phyloP scores from a whole-genome alignment of 2,113 vertebrate genomes.

The Proterorhinus semilunaris region DNA sequence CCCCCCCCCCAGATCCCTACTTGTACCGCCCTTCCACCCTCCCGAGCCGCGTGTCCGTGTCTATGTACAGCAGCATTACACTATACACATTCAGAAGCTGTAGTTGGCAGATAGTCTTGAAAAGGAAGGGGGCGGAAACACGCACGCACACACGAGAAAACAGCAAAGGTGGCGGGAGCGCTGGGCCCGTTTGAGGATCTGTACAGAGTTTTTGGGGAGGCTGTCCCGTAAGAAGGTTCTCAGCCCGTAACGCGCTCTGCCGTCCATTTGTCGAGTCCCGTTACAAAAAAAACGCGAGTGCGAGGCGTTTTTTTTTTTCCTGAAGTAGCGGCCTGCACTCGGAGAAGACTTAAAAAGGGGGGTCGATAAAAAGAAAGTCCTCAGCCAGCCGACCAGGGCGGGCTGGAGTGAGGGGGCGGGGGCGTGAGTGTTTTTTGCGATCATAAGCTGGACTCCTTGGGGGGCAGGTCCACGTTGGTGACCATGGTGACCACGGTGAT shows the following conservation, averaged over 20 bases:
- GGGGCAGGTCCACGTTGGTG: constrained; percentile 97
- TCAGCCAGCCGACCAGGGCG: constrained; percentile 63
- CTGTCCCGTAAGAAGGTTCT: constrained; percentile 46
- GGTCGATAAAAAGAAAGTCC: not conserved
- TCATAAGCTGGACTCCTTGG: constrained; percentile 99
- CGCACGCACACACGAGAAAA: constrained; percentile 76
- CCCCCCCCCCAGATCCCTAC: constrained; percentile 1
- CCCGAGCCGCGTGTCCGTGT: constrained; percentile 79
- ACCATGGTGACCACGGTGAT: constrained; percentile 99
- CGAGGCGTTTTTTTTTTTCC: constrained; percentile 51
- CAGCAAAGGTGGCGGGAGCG: constrained; percentile 85
- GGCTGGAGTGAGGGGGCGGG: constrained; percentile 21
- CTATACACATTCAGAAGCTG: constrained; percentile 98
- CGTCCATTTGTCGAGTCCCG: constrained; percentile 26
- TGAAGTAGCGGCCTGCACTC: constrained; percentile 69
- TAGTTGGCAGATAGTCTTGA: constrained; percentile 91
- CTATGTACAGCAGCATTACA: constrained; percentile 95
- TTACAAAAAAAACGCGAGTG: constrained; percentile 3
- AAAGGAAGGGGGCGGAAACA: constrained; percentile 60
- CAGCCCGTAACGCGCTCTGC: constrained; percentile 17
- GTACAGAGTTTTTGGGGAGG: constrained; percentile 66
- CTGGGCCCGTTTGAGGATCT: constrained; percentile 69
- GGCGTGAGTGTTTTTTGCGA: constrained; percentile 33
- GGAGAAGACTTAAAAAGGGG: constrained; percentile 29
- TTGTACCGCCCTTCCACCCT: constrained; percentile 17